Conservation (phyloP, 2,888 invertebrate genomes). For the Micoletzkya japonica region DNA sequence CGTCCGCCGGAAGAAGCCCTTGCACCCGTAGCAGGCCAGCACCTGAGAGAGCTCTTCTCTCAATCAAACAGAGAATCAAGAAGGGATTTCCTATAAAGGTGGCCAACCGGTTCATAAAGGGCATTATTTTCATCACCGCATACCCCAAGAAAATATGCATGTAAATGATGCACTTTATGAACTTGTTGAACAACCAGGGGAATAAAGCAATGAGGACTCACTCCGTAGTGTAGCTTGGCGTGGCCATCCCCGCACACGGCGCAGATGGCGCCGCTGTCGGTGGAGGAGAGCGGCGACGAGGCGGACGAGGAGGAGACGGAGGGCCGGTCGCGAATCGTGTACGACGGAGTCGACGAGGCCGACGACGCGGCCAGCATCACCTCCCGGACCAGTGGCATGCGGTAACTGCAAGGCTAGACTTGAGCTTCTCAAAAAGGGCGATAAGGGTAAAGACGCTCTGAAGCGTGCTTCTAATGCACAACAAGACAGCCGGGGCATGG, state of each 20-base stretch:
- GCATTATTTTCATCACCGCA: background rate
- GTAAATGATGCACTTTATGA: background rate
- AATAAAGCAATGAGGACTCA: conserved; percentile 21
- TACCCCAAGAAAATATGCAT: background rate
- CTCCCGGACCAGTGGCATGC: conserved; percentile 43
- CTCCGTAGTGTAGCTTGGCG: conserved; percentile 60
- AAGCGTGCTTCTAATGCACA: too few species aligned
- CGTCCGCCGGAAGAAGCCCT: conserved; percentile 60
- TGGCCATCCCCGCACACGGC: conserved; percentile 61
- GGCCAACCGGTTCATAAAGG: background rate
- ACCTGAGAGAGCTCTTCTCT: too few species aligned
- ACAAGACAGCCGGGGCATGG: too few species aligned
- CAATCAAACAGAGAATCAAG: too few species aligned
- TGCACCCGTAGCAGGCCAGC: conserved; percentile 51
- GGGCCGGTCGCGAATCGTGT: conserved; percentile 30
- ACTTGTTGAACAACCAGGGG: background rate
- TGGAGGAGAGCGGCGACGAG: background rate
- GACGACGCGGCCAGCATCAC: conserved; percentile 38
- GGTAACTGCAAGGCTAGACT: conserved; percentile 10
- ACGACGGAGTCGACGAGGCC: conserved; percentile 32
- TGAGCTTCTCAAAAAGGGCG: too few species aligned
- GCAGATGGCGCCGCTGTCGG: conserved; percentile 48
- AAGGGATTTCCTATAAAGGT: background rate
- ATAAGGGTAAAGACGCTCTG: too few species aligned
- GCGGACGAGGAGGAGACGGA: conserved; percentile 27